Evolutionary conservation across 2,888 invertebrate species (phyloP).

Genomic region (Diadegma fenestrale): DNA sequence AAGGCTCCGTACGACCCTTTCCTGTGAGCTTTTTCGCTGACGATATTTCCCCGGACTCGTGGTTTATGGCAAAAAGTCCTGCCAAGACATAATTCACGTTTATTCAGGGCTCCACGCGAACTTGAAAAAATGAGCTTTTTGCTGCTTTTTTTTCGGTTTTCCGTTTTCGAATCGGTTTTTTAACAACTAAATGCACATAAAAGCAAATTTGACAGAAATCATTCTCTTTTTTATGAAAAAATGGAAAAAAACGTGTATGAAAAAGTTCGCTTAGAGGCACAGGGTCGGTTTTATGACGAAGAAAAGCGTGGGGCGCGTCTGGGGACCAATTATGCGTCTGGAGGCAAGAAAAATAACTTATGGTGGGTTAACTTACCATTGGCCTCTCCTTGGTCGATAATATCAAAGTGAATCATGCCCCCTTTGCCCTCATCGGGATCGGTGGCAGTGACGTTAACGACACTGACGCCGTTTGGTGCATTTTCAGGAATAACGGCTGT

Average conservation of each 20-base stretch:
- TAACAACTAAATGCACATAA: no score
- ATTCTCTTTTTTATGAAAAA: no score
- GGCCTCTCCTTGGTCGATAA: constrained; percentile 91
- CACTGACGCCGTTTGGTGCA: constrained; percentile 88
- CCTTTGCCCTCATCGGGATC: constrained; percentile 92
- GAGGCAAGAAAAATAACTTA: background rate
- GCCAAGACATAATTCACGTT: constrained; percentile 6
- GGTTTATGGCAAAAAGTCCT: constrained; percentile 90
- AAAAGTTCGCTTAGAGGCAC: no score
- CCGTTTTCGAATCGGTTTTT: no score
- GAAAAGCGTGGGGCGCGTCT: no score
- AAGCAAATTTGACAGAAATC: no score
- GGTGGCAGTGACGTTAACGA: constrained; percentile 89
- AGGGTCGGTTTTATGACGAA: no score
- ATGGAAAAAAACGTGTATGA: no score
- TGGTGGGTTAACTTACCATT: constrained; percentile 85
- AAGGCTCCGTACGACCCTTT: constrained; percentile 91
- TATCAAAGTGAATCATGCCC: constrained; percentile 90
- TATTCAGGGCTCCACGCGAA: no score
- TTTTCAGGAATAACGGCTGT: constrained; percentile 93
- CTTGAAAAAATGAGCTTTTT: no score
- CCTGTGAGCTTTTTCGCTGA: constrained; percentile 90
- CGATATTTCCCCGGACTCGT: constrained; percentile 88
- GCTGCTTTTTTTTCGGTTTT: no score
- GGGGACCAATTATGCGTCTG: no score